A percentile compares a stretch with the other conserved stretches of the same genome.
These are phyloP conservation scores for Troilus luridus DNA, from an alignment of 2,888 invertebrate species.

Conservation along the genomic window DNA sequence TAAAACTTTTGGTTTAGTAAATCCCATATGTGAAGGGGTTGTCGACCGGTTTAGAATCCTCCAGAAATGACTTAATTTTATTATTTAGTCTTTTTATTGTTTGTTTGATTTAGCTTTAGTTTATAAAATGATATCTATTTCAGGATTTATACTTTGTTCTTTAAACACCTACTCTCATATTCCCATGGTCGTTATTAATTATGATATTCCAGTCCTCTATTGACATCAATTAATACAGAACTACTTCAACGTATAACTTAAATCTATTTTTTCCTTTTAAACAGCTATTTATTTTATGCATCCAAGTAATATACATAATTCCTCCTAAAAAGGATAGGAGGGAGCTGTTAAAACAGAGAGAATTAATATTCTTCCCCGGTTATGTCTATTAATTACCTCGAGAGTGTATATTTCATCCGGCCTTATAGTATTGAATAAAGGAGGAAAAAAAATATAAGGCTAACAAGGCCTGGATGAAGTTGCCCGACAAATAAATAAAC, in stretches of 20 bases:
- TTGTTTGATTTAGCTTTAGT: no score
- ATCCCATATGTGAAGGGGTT: no score
- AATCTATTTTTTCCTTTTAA: neutral
- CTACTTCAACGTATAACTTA: neutral
- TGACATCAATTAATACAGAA: neutral
- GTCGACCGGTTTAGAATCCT: no score
- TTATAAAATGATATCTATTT: neutral
- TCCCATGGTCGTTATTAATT: neutral
- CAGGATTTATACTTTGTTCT: neutral
- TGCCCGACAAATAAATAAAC: conserved; percentile 30
- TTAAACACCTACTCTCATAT: neutral
- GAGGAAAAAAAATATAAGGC: neutral
- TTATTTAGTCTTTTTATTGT: no score
- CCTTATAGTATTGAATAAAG: neutral
- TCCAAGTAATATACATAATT: neutral
- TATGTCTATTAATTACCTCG: conserved; percentile 26
- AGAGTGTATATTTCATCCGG: conserved; percentile 6
- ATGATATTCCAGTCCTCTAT: neutral
- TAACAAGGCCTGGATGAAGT: conserved; percentile 13
- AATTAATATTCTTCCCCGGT: conserved; percentile 23
- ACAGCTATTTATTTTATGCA: neutral
- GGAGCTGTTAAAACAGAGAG: neutral
- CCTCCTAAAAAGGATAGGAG: neutral
- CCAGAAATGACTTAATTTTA: no score
- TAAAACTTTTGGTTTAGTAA: no score